Percentiles rank a stretch among this genome's conserved stretches.
Evolutionary conservation across 1,140 invertebrate genomes (phyloP).

Genomic region (Tetramorium simillimum): DNA sequence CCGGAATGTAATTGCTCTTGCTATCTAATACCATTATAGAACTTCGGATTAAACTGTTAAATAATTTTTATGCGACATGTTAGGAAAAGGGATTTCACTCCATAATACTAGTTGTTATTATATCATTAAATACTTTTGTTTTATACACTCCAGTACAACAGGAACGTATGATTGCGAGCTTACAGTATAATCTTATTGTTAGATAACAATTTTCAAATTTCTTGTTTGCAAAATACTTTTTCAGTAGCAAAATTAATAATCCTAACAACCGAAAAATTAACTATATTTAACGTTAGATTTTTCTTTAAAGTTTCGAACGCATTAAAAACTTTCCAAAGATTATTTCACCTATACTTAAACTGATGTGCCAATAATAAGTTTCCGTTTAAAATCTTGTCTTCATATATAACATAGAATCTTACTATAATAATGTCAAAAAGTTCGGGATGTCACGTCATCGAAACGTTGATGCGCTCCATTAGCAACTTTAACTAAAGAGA

Average conservation of each 20-base stretch:
- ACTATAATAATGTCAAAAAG: constrained; percentile 11
- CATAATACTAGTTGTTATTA: not conserved
- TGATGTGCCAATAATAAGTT: not conserved
- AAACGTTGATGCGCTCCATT: not conserved
- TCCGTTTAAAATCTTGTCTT: not conserved
- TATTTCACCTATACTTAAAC: not conserved
- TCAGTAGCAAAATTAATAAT: not conserved
- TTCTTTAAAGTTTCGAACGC: not conserved
- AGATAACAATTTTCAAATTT: not conserved
- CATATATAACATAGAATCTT: constrained; percentile 14
- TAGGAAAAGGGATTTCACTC: not conserved
- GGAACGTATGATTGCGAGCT: not conserved
- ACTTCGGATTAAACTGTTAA: constrained; percentile 40
- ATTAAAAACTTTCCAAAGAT: constrained; percentile 18
- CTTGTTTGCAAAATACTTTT: not conserved
- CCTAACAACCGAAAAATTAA: not conserved
- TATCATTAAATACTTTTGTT: constrained; percentile 18
- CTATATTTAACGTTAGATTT: not conserved
- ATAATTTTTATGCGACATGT: constrained; percentile 24
- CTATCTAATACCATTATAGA: constrained; percentile 19
- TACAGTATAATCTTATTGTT: not conserved
- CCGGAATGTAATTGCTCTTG: constrained; percentile 28
- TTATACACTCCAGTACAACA: not conserved
- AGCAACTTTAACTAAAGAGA: not conserved
- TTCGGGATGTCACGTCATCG: not conserved